These are phyloP conservation scores for Capitulum mitella DNA, from an alignment of 2,888 invertebrate species.

Conservation along the genomic window DNA sequence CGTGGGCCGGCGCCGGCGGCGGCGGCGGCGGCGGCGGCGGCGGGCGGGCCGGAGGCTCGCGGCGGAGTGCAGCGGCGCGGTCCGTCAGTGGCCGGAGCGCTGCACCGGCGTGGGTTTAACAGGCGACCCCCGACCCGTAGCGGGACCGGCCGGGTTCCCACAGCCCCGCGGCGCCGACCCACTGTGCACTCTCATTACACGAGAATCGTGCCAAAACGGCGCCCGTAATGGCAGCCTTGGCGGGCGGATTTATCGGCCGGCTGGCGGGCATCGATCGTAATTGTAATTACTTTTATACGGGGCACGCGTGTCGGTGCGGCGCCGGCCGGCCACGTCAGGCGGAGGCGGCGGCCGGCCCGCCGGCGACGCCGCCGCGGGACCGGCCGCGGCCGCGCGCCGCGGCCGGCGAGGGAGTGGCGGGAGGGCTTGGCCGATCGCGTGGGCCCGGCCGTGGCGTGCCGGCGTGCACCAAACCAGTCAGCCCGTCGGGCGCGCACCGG, in stretches of 20 bases:
- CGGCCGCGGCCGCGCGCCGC: background rate
- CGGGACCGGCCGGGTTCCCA: background rate
- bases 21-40: background rate
- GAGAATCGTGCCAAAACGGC: background rate
- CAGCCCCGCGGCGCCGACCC: background rate
- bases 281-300: constrained; percentile 2
- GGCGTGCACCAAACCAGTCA: no score
- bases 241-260: background rate
- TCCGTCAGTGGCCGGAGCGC: no score
- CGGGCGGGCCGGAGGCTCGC: background rate
- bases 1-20: background rate
- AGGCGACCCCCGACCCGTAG: constrained; percentile 1
- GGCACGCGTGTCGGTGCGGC: background rate
- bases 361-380: background rate
- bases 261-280: background rate
- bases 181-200: background rate
- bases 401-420: no score
- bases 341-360: background rate
- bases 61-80: no score
- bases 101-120: background rate
- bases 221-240: constrained; percentile 6
- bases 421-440: no score
- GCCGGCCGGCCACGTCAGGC: background rate
- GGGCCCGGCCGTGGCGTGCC: no score
- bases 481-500: no score